These are phyloP conservation scores for Halcyon chelicuti DNA, from an alignment of 2,797 vertebrate genomes.

Conservation along the genomic window DNA sequence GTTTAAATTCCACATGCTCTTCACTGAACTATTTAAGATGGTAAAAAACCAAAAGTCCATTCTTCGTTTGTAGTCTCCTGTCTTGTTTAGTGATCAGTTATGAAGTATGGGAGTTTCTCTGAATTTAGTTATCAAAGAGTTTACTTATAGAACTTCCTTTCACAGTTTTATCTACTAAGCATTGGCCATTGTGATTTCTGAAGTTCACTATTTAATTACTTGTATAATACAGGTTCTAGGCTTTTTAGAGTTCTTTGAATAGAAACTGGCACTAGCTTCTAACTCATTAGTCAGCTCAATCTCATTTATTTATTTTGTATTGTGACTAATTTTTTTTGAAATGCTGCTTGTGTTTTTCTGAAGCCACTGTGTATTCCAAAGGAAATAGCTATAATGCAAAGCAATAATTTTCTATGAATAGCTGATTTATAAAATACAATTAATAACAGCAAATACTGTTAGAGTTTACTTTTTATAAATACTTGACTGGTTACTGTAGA, in stretches of 20 bases:
- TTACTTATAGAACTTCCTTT: background rate
- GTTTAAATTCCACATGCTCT: background rate
- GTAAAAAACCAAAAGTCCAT: background rate
- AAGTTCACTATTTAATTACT: background rate
- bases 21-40: background rate
- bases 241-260: background rate
- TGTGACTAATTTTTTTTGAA: rapidly evolving
- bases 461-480: conserved; percentile 5
- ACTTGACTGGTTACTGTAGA: background rate
- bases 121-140: background rate
- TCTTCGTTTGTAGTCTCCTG: background rate
- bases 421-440: background rate
- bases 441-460: background rate
- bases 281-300: background rate
- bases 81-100: background rate
- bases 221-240: background rate
- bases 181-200: background rate
- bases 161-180: background rate
- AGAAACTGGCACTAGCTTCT: background rate
- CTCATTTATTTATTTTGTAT: background rate
- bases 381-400: background rate
- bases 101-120: background rate
- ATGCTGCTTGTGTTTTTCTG: background rate
- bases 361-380: background rate
- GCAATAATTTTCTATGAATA: background rate